Evolutionary conservation across 2,797 vertebrate species (phyloP).

Genomic region (Brachyalestes nurse): DNA sequence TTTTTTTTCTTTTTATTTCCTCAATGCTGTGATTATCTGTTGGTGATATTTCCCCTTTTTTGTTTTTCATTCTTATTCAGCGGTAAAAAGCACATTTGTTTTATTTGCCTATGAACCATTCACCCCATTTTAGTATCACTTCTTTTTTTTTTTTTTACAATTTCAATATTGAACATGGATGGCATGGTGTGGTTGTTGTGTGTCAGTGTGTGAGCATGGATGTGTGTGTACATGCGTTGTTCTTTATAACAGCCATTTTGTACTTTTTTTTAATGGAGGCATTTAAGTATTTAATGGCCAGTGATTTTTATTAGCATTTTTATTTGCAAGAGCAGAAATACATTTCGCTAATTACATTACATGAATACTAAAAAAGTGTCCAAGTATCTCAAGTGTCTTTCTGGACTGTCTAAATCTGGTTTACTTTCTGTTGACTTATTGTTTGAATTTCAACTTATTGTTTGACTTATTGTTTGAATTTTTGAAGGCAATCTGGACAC

Average conservation of each 20-base stretch:
- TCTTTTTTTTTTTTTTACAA: not conserved
- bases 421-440: no score
- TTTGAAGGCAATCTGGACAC: no score
- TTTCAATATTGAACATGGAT: not conserved
- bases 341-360: not conserved
- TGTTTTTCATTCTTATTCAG: not conserved
- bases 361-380: no score
- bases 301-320: not conserved
- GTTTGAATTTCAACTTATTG: no score
- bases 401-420: no score
- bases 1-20: not conserved
- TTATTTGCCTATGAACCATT: not conserved
- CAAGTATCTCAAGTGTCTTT: no score
- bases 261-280: conserved; percentile 18
- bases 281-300: conserved; percentile 4
- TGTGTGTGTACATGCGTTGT: conserved; percentile 32
- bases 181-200: conserved; percentile 15
- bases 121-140: not conserved
- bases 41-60: not conserved
- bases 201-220: conserved; percentile 24
- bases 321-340: not conserved
- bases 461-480: no score
- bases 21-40: not conserved
- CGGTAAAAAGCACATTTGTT: not conserved
- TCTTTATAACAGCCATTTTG: conserved; percentile 6